Base-by-base conservation (phyloP, 2,888 invertebrate genomes). In the Agrochola lychnidis region DNA sequence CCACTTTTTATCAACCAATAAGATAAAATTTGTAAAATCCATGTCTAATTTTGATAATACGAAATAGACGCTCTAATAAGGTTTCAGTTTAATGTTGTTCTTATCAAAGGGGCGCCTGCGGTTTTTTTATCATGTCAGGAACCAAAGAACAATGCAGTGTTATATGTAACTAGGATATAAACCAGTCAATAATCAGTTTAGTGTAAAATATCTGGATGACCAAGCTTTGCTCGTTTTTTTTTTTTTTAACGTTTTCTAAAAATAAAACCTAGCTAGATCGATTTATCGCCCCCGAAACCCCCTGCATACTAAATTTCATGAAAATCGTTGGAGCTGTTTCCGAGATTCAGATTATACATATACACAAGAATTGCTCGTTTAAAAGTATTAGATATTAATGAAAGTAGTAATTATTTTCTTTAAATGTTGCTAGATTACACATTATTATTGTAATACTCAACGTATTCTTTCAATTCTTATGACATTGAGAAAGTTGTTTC, bases 51-150 rank as follows among this genome's bases (percentile, higher is more conserved):
- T 40, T 25, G 25, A 40, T 56, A 42, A 4, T 22, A 53, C 6
- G 7, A 56, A 71, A 30, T 36, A 30, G 42, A 71, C 2, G 7
- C 22, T 70, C 22, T 40, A 53, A n/a, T 42, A 3, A 1, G 12
- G 25, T 66, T 19, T n/a, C 16, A n/a, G 19, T 48, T 16, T 45
- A 14, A 19, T 73, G 45, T 36, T 1, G 14, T 57, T 45, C 56
- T 57, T 73, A 57, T 73, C 73, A 45, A 19, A 72, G 1, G 40
- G 16, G 9, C 0, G 10, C 9, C 12, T 73, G 73, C 14, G 73
- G 56, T 42, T 73, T 25, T 19, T 45, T n/a, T 16, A 22, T 48
- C n/a, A n/a, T 56, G n/a, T 36, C n/a, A 10, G 30, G 45, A 61
- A 25, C 19, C 12, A 57, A 56, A 25, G 14, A 59, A 25, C 59